These are phyloP conservation scores for Nothobranchius kuhntae DNA, from an alignment of 2,113 vertebrate genomes.

Conservation along the genomic window DNA sequence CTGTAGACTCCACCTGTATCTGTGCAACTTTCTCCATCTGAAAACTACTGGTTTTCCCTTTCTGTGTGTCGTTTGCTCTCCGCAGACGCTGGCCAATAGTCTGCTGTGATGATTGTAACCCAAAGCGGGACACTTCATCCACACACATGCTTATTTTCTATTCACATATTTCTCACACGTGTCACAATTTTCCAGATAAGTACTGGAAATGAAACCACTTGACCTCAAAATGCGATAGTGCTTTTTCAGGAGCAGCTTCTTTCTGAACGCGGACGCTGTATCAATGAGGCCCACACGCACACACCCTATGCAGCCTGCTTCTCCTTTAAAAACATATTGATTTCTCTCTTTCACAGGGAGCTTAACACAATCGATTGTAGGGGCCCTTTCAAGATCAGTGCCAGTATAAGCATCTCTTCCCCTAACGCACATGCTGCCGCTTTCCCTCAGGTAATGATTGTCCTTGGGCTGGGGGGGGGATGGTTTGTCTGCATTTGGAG, in stretches of 20 bases:
- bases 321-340: slow-evolving; percentile 82
- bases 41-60: slow-evolving; percentile 42
- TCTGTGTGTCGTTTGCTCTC: slow-evolving; percentile 38
- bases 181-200: slow-evolving; percentile 37
- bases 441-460: slow-evolving; percentile 78
- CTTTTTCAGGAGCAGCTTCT: slow-evolving; percentile 61
- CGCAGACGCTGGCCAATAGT: slow-evolving; percentile 21
- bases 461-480: slow-evolving; percentile 73
- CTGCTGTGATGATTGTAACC: slow-evolving; percentile 31
- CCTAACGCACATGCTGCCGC: slow-evolving; percentile 63
- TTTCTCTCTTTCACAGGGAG: slow-evolving; percentile 78
- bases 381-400: slow-evolving; percentile 81
- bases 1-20: slow-evolving; percentile 13
- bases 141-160: neutral
- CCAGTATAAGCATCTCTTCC: slow-evolving; percentile 78
- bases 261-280: slow-evolving; percentile 44
- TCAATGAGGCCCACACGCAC: slow-evolving; percentile 72
- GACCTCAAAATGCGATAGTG: slow-evolving; percentile 61
- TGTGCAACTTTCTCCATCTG: slow-evolving; percentile 40
- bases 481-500: slow-evolving; percentile 72
- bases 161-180: slow-evolving; percentile 33
- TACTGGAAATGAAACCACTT: slow-evolving; percentile 61
- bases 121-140: slow-evolving; percentile 17
- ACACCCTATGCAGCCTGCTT: slow-evolving; percentile 70
- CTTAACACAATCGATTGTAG: slow-evolving; percentile 79